Base-by-base conservation (phyloP, 2,888 invertebrate species). In the Esperia sulphurella region DNA sequence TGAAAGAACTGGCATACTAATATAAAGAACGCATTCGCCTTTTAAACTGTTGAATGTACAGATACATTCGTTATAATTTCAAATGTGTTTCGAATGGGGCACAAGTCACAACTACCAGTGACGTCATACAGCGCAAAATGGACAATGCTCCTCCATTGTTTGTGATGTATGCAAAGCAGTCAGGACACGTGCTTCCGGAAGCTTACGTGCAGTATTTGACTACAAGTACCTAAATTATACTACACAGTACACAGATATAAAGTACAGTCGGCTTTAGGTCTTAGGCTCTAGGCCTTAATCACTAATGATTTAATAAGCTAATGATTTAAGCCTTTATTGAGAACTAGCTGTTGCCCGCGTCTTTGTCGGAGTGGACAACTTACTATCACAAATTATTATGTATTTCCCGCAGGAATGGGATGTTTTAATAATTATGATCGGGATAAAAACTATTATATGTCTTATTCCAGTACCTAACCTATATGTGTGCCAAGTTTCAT, bases 111-210 rank as follows among this genome's bases (percentile, higher is more conserved):
- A 21, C 1, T 31, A 8, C 30, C 14, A 33, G 41, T 48, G 48
- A 48, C 43, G 48, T 43, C 43, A 48, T 37, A 54, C 65, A 53
- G 58, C 54, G 56, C 60, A 55, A 63, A 70, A 63, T 71, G 67
- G 61, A 64, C 68, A 68, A 62, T 55, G 63, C 57, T 65, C 54
- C 51, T 50, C 61, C 61, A 75, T 77, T 77, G 72, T 78, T 35
- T 68, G 58, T 70, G 57, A 55, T 52, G 55, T 62, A 78, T 77
- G 80, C 71, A 76, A 77, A 79, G 49, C 55, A n/a, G n/a, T n/a
- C n/a, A 64, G 62, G 63, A 66, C 72, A 72, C 75, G 74, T 68
- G 75, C 67, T 76, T 77, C 75, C 75, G 70, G 68, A 58, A 58
- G 57, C 58, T n/a, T n/a, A n/a, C 49, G 53, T 56, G 59, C 60